Base-by-base conservation (phyloP, 2,888 invertebrate species). In the Anarsia innoxiella region DNA sequence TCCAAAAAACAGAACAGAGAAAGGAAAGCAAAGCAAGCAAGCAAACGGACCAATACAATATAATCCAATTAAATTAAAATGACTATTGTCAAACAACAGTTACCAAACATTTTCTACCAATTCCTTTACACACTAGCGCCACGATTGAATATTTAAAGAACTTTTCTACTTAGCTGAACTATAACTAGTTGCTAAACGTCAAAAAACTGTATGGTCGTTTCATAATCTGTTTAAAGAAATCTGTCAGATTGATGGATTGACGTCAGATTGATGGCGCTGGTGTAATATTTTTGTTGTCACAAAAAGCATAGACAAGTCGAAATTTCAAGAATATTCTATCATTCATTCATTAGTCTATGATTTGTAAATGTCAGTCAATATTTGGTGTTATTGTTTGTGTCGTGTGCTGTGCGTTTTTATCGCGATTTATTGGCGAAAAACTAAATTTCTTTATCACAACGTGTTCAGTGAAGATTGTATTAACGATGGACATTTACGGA, bases 401-500 rank as follows among this genome's bases (percentile, higher is more conserved):
- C 10, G 26, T 16, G 5, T 9, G 23, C 8, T 12, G 25, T 36
- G 30, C 16, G 4, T n/a, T n/a, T n/a, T n/a, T n/a, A n/a, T n/a
- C n/a, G n/a, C n/a, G n/a, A n/a, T n/a, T n/a, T 26, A 10, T 26
- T 6, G 5, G 10, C 26, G 10, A 26, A 26, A n/a, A 26, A 26
- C 3, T 6, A 6, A 12, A 8, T 31, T 31, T 12, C 23, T 19
- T n/a, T n/a, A n/a, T n/a, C n/a, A n/a, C n/a, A n/a, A n/a, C n/a
- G n/a, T n/a, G 6, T 36, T 31, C 31, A 28, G 23, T 16, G 19
- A 38, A 31, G 13, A 15, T 25, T 25, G 25, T 12, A 11, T 12
- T 27, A n/a, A 60, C 51, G 46, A 80, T 83, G 82, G 71, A 79
- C 65, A 55, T 80, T 19, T 82, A 77, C 49, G 76, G 75, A 10